Conservation (phyloP, 2,888 invertebrate genomes). For the Thumatha senex region DNA sequence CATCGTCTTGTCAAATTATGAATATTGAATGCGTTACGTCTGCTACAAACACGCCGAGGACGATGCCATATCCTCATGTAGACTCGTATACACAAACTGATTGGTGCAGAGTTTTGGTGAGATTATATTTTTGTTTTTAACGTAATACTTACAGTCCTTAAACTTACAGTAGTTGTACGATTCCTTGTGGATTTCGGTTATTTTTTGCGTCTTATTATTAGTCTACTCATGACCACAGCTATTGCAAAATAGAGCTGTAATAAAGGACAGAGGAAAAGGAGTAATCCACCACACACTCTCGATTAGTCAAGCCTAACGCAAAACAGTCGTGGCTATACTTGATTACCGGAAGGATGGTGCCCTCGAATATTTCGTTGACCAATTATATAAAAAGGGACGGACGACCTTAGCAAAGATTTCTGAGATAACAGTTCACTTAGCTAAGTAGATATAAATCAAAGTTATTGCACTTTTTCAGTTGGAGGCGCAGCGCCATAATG, state of each 20-base stretch:
- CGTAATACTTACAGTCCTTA: not conserved
- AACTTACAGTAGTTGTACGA: not conserved
- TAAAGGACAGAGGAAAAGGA: no score
- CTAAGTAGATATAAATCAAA: no score
- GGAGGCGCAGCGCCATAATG: constrained; percentile 53
- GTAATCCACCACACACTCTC: no score
- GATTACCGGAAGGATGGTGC: no score
- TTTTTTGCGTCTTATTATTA: constrained; percentile 1
- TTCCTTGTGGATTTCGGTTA: constrained; percentile 3
- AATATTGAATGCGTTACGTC: not conserved
- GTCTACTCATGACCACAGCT: no score
- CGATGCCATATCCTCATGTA: not conserved
- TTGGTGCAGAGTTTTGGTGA: constrained; percentile 61
- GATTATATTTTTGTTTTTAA: constrained; percentile 8
- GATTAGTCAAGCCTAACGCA: no score
- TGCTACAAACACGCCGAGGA: not conserved
- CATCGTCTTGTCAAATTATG: constrained; percentile 4
- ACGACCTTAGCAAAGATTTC: no score
- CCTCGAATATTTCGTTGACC: no score
- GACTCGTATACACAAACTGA: constrained; percentile 57
- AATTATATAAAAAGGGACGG: no score
- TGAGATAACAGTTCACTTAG: no score
- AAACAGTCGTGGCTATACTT: no score
- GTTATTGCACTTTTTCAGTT: constrained; percentile 48
- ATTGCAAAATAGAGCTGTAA: no score